Conservation (phyloP, 64 coral and sea anemone genomes). For the Dendrophyllia cribrosa region DNA sequence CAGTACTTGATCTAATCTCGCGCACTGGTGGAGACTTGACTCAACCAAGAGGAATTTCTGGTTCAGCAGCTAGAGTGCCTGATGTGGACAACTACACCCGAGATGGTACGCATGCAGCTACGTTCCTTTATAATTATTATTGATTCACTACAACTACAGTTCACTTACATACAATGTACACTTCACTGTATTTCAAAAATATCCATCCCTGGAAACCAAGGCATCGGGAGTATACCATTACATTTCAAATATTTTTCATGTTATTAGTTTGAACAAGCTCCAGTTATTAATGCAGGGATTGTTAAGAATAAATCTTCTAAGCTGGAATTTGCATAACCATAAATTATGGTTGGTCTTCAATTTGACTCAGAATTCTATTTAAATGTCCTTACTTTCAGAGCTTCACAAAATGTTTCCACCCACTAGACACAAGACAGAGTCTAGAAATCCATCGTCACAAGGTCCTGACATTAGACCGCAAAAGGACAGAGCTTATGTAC, state of each 20-base stretch:
- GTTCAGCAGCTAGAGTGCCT: conserved; percentile 68
- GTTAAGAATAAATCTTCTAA: too few species aligned
- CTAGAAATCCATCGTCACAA: not conserved
- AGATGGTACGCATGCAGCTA: conserved; percentile 64
- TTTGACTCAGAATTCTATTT: not conserved
- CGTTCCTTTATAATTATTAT: too few species aligned
- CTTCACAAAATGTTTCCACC: conserved; percentile 59
- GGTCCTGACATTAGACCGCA: conserved; percentile 17
- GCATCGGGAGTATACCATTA: too few species aligned
- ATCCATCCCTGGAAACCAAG: too few species aligned
- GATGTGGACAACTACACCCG: conserved; percentile 82
- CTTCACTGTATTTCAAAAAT: too few species aligned
- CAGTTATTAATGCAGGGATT: too few species aligned
- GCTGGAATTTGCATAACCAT: too few species aligned
- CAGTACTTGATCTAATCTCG: conserved; percentile 88
- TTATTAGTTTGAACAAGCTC: too few species aligned
- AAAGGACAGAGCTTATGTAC: conserved; percentile 88
- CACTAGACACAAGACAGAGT: conserved; percentile 47
- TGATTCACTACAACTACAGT: too few species aligned
- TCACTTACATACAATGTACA: too few species aligned
- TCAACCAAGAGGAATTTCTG: conserved; percentile 78
- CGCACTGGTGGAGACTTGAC: conserved; percentile 82
- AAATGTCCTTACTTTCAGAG: conserved; percentile 3
- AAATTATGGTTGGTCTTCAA: not conserved
- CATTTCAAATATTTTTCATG: too few species aligned